Conservation (phyloP, 2,113 vertebrate species). For the Romanogobio albipinnatus region DNA sequence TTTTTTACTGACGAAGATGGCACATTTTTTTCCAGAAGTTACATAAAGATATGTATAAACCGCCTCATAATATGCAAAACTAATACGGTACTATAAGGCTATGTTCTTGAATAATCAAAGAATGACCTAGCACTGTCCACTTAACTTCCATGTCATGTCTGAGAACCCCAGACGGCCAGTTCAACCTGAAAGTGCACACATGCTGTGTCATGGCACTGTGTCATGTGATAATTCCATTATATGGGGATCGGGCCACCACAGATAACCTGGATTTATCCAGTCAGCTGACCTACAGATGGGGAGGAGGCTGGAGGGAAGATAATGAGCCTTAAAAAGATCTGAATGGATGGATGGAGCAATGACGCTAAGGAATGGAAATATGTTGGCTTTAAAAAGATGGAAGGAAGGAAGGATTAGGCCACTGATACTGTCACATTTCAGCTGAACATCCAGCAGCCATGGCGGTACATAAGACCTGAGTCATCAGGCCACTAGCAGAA, state of each 20-base stretch:
- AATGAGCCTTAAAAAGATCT: not conserved
- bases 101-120: not conserved
- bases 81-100: not conserved
- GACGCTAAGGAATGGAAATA: slow-evolving; percentile 16
- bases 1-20: not conserved
- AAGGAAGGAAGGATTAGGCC: slow-evolving; percentile 31
- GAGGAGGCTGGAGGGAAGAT: not conserved
- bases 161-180: not conserved
- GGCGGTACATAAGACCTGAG: slow-evolving; percentile 24
- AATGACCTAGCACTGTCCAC: not conserved
- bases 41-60: not conserved
- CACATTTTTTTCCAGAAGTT: not conserved
- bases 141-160: slow-evolving; percentile 12
- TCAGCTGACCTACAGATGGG: slow-evolving; percentile 7
- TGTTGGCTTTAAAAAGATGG: slow-evolving; percentile 12
- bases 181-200: not conserved
- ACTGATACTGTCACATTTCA: not conserved
- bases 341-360: slow-evolving; percentile 5
- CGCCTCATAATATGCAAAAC: not conserved
- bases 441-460: slow-evolving; percentile 13
- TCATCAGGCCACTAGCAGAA: slow-evolving; percentile 24
- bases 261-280: slow-evolving; percentile 49
- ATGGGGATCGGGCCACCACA: slow-evolving; percentile 34
- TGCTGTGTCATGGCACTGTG: slow-evolving; percentile 48
- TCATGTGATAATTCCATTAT: slow-evolving; percentile 44